Percentiles rank a stretch among this genome's conserved stretches.
Evolutionary conservation across 2,797 vertebrate species (phyloP).

Genomic region (Hyperoplus lanceolatus): DNA sequence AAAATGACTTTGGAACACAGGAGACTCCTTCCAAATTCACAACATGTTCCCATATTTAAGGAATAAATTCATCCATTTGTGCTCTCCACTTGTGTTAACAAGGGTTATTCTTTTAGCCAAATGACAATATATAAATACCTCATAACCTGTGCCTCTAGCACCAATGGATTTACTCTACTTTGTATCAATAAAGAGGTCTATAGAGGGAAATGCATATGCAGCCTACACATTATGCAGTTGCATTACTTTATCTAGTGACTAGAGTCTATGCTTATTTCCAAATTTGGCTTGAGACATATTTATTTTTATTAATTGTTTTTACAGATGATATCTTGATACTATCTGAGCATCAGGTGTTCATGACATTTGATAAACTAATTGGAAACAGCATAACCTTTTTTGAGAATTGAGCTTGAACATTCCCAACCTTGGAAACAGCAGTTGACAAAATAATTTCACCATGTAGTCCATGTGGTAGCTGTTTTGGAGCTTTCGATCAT

Average conservation of each 20-base stretch:
- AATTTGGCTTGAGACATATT: constrained; percentile 46
- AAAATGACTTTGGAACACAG: neutral
- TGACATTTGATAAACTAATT: constrained; percentile 14
- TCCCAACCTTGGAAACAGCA: neutral
- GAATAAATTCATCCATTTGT: neutral
- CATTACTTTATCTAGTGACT: neutral
- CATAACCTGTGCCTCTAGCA: neutral
- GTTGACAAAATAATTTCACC: neutral
- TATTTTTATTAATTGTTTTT: constrained; percentile 67
- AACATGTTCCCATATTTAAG: constrained; percentile 1
- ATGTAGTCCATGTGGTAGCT: no score
- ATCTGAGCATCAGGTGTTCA: constrained; percentile 38
- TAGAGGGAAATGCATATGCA: neutral
- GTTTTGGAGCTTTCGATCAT: no score
- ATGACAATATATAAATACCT: constrained; percentile 5
- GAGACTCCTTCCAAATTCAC: constrained; percentile 7
- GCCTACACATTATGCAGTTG: constrained; percentile 29
- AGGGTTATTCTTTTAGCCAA: neutral
- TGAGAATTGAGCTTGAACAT: constrained; percentile 7
- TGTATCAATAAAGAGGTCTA: neutral
- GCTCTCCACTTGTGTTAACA: neutral
- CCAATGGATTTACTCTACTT: neutral
- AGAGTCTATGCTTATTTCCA: neutral
- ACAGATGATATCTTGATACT: constrained; percentile 30
- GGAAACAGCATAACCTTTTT: neutral